phyloP scores from a whole-genome alignment of 2,797 vertebrate genomes.

The Myotis vivesi region DNA sequence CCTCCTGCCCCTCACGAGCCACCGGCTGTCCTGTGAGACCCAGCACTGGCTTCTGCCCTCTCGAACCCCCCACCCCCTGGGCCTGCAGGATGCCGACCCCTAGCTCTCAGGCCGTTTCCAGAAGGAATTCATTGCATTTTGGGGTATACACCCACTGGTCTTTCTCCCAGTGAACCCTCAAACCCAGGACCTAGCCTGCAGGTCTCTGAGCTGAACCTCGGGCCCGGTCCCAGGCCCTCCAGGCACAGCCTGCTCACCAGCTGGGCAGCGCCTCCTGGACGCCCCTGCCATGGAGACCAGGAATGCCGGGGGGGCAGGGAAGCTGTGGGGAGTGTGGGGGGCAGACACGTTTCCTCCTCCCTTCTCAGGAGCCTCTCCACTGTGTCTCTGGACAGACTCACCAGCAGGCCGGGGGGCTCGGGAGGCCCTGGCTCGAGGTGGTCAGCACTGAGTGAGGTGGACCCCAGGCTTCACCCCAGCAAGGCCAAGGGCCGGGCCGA shows the following conservation, averaged over 20 bases:
- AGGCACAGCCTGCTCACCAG: too few species aligned
- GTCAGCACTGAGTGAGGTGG: rapidly evolving
- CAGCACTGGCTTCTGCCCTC: background rate
- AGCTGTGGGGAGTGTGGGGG: background rate
- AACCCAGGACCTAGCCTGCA: background rate
- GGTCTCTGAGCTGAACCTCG: rapidly evolving
- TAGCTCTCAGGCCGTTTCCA: rapidly evolving
- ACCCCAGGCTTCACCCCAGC: background rate
- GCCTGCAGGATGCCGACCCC: rapidly evolving
- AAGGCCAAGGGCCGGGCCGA: background rate
- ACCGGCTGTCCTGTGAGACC: rapidly evolving
- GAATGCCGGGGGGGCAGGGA: background rate
- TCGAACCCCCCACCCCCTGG: rapidly evolving
- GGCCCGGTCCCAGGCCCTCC: too few species aligned
- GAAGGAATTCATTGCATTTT: rapidly evolving
- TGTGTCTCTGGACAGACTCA: background rate
- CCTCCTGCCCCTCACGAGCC: rapidly evolving
- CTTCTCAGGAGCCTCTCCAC: background rate
- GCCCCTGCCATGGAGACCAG: rapidly evolving
- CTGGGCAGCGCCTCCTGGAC: rapidly evolving
- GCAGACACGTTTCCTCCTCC: rapidly evolving
- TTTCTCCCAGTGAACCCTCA: background rate
- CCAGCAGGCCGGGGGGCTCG: rapidly evolving
- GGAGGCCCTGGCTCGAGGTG: background rate
- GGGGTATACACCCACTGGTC: too few species aligned